Conservation (phyloP, 2,888 invertebrate species). For the Endomychus coccineus region DNA sequence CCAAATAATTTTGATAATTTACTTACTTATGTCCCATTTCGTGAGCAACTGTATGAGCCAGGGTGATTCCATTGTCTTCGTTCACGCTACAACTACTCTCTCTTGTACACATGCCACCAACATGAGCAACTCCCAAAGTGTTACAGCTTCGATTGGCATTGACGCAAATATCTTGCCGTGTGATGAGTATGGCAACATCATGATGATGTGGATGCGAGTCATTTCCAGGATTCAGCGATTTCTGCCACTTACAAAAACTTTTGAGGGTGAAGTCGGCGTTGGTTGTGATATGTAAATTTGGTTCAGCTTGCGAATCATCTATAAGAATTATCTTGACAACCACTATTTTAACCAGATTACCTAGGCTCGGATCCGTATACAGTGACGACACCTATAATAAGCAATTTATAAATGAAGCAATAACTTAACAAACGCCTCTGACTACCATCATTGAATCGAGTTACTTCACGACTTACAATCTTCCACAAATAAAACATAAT, state of each 20-base stretch:
- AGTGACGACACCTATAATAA: constrained; percentile 60
- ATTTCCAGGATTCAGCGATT: constrained; percentile 62
- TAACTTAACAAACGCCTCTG: too few species aligned
- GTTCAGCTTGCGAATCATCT: constrained; percentile 51
- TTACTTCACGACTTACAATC: too few species aligned
- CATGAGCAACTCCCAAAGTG: constrained; percentile 81
- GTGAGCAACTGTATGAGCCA: constrained; percentile 85
- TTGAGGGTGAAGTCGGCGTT: constrained; percentile 77
- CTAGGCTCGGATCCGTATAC: constrained; percentile 83
- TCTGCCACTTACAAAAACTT: constrained; percentile 82
- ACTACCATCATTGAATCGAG: too few species aligned
- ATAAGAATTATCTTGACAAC: constrained; percentile 77
- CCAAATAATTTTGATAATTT: background rate
- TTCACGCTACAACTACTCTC: constrained; percentile 82
- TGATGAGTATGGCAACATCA: constrained; percentile 81
- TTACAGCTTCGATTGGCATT: constrained; percentile 48
- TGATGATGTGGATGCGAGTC: constrained; percentile 82
- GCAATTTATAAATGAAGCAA: too few species aligned
- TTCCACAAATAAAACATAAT: too few species aligned
- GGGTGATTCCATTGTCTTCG: constrained; percentile 82
- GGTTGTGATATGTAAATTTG: constrained; percentile 64
- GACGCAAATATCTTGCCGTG: constrained; percentile 68
- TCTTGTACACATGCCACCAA: constrained; percentile 82
- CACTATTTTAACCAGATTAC: constrained; percentile 85
- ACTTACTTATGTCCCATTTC: constrained; percentile 89